phyloP scores from a whole-genome alignment of 2,888 invertebrate species.

The Scrobipalpa atriplicella region DNA sequence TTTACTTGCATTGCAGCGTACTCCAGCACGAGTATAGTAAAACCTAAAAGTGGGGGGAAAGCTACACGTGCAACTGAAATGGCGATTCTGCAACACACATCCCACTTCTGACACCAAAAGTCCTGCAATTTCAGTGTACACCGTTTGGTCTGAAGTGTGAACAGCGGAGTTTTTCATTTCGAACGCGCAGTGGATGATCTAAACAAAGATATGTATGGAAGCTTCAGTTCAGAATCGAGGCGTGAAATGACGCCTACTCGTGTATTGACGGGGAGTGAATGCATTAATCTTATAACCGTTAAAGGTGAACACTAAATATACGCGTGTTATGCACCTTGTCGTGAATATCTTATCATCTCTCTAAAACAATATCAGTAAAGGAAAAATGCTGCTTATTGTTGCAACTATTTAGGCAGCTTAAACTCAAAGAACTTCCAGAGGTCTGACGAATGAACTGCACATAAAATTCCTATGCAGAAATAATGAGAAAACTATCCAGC shows the following conservation, averaged over 20 bases:
- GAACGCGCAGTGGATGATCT: not conserved
- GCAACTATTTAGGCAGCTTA: too few relatives aligned
- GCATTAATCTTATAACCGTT: not conserved
- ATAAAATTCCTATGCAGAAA: too few relatives aligned
- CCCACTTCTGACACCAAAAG: not conserved
- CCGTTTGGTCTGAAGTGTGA: not conserved
- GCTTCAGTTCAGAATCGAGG: not conserved
- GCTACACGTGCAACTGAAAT: conserved; percentile 3
- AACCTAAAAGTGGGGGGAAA: conserved; percentile 4
- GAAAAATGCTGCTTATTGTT: too few relatives aligned
- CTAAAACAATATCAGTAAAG: too few relatives aligned
- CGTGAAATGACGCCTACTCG: not conserved
- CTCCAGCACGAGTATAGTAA: conserved; percentile 8
- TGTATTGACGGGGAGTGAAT: not conserved
- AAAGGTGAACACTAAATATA: not conserved
- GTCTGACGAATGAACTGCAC: too few relatives aligned
- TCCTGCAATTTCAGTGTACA: not conserved
- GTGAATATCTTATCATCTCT: too few relatives aligned
- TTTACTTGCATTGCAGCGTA: conserved; percentile 10
- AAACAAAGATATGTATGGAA: not conserved
- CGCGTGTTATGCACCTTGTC: not conserved
- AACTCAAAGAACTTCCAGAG: too few relatives aligned
- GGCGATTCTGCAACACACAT: not conserved
- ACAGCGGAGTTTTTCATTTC: not conserved
- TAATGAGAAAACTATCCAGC: too few relatives aligned